Base-by-base conservation (phyloP, 2,797 vertebrate genomes). In the Centropyge bicolor region DNA sequence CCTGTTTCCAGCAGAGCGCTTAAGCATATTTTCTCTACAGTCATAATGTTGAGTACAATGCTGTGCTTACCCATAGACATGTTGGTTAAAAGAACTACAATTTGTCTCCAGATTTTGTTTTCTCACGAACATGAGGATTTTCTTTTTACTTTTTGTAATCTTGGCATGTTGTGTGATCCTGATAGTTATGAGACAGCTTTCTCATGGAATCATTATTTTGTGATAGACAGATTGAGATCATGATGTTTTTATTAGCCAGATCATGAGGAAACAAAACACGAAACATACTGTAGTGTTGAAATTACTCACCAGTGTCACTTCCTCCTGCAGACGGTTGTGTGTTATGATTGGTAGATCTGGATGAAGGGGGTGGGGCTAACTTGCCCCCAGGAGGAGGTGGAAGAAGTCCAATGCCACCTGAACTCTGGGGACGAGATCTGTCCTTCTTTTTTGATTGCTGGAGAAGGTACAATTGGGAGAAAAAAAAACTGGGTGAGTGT, bases 381-480 rank as follows among this genome's bases (percentile, higher is more conserved):
- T 96, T 98, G 81, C 97, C 97, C 78, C 97, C 97, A 0, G 97
- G 97, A 5, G 97, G 97, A 35, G 97, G 97, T 6, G 97, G 97
- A 71, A 98, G 96, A 73, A 98, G 94, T 59, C 96, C 97, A 16
- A 97, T 65, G 13, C 96, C 96, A 16, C 97, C 97, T 74, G 96
- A 81, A 62, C 96, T 96, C 77, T 96, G 76, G 0, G 92, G 93
- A 81, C 95, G 97, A 77, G 96, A 93, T 87, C 96, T 96, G 80
- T 96, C 96, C 89, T 94, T 98, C 95, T 97, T 98, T 81, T 96
- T 95, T 0, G 93, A 96, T 95, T 98, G 97, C 91, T 98, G 93
- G 78, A 80, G 66, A 40, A 49, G 4, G 51, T 6, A 76, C 2
- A 81, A 11, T 65, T 0, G 31, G 16, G 1, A 48, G 4, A 35